phyloP scores from a whole-genome alignment of 2,113 vertebrate genomes.

The Beaufortia kweichowensis region DNA sequence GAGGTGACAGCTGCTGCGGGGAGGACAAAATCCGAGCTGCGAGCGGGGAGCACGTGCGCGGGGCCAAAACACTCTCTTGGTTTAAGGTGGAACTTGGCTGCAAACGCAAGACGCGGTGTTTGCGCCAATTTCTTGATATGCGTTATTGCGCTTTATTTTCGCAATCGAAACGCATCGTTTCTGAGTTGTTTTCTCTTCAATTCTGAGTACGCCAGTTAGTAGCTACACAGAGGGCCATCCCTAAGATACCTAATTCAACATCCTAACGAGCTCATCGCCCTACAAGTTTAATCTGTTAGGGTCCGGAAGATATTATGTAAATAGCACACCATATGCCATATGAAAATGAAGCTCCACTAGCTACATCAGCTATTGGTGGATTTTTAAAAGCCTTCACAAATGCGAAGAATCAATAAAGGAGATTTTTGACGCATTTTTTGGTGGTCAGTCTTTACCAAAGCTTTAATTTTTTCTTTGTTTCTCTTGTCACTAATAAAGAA shows the following conservation, averaged over 20 bases:
- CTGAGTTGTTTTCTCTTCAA: not conserved
- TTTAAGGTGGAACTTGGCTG: slow-evolving; percentile 88
- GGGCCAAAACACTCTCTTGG: slow-evolving; percentile 90
- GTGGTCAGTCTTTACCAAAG: not conserved
- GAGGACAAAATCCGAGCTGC: slow-evolving; percentile 98
- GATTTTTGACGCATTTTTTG: not conserved
- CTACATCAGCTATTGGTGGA: not conserved
- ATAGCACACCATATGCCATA: slow-evolving; percentile 59
- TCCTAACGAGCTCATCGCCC: slow-evolving; percentile 50
- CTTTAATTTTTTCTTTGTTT: slow-evolving; percentile 14
- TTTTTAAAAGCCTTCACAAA: not conserved
- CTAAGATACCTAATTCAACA: not conserved
- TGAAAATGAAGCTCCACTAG: not conserved
- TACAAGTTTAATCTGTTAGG: slow-evolving; percentile 47
- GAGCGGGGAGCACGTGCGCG: slow-evolving; percentile 86
- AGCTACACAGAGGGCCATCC: not conserved
- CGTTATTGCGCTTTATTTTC: too few relatives aligned
- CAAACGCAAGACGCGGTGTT: not conserved
- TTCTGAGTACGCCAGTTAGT: too few relatives aligned
- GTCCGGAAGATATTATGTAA: slow-evolving; percentile 42
- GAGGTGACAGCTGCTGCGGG: slow-evolving; percentile 99
- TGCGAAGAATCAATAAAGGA: not conserved
- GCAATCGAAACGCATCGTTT: too few relatives aligned
- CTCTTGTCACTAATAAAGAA: slow-evolving; percentile 10
- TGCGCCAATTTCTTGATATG: too few relatives aligned